These are phyloP conservation scores for Toxotes chatareus DNA, from an alignment of 2,113 vertebrate genomes.

Conservation along the genomic window DNA sequence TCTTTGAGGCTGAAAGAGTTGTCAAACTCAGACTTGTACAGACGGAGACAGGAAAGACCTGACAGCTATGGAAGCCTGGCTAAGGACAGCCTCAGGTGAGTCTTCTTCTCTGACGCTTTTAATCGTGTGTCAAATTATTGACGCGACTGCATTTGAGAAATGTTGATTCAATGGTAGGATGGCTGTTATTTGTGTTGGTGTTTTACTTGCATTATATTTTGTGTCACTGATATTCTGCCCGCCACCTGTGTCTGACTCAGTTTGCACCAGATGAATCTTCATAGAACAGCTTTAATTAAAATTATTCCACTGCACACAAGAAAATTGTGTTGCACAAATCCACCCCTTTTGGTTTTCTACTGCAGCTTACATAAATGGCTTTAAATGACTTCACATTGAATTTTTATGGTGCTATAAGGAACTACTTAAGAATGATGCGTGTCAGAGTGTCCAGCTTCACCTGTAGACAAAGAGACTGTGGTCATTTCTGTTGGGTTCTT, in stretches of 20 bases:
- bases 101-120: background rate
- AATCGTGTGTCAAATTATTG: background rate
- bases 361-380: background rate
- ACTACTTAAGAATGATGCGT: background rate
- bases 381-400: background rate
- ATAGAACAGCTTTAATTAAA: background rate
- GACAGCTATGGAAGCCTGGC: constrained; percentile 87
- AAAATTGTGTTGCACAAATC: background rate
- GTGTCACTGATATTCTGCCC: background rate
- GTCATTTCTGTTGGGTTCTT: background rate
- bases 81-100: constrained; percentile 88
- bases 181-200: background rate
- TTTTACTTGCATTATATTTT: background rate
- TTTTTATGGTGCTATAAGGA: background rate
- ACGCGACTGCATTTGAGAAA: background rate
- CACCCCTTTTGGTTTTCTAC: background rate
- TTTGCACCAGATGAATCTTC: background rate
- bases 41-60: constrained; percentile 91
- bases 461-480: background rate
- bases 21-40: constrained; percentile 93
- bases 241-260: background rate
- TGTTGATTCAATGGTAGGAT: background rate
- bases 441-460: background rate
- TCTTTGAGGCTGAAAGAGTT: constrained; percentile 92
- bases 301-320: background rate